A percentile compares a stretch with the other conserved stretches of the same genome.
These are phyloP conservation scores for Lissonota sp. DNA, from an alignment of 2,888 invertebrate genomes.

Conservation along the genomic window DNA sequence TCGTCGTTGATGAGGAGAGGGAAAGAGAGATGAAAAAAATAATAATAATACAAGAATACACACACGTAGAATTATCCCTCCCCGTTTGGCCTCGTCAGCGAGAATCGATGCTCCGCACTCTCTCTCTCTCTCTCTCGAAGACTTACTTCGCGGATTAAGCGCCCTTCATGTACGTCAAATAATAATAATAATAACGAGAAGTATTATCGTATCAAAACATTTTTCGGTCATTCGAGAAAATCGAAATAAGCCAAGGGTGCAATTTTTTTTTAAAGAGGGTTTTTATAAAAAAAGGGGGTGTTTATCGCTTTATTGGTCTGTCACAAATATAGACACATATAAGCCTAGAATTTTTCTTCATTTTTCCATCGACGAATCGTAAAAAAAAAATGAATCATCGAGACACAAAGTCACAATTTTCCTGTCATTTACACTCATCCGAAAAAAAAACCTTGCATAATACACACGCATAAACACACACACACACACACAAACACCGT, in stretches of 20 bases:
- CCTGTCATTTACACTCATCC: conserved; percentile 28
- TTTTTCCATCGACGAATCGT: neutral
- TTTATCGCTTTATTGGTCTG: neutral
- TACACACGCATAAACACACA: conserved; percentile 16
- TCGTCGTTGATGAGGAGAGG: neutral
- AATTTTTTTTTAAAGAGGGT: too few relatives aligned
- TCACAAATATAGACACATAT: neutral
- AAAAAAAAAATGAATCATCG: neutral
- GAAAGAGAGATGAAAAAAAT: conserved; percentile 3
- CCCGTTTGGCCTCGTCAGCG: conserved; percentile 54
- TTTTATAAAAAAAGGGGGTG: too few relatives aligned
- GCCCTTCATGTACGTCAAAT: conserved; percentile 14
- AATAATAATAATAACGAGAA: neutral
- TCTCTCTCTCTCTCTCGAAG: conserved; percentile 37
- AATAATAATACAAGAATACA: conserved; percentile 26
- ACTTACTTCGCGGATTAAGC: conserved; percentile 35
- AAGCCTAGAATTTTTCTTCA: neutral
- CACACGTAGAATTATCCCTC: conserved; percentile 28
- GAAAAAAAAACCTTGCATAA: neutral
- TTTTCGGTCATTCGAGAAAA: too few relatives aligned
- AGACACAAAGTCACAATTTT: neutral
- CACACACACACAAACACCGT: conserved; percentile 32
- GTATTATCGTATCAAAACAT: too few relatives aligned
- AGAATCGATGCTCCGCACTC: conserved; percentile 58
- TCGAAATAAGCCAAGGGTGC: too few relatives aligned